Conservation (phyloP, 2,888 invertebrate genomes). For the Lepetodrilus schrolli region DNA sequence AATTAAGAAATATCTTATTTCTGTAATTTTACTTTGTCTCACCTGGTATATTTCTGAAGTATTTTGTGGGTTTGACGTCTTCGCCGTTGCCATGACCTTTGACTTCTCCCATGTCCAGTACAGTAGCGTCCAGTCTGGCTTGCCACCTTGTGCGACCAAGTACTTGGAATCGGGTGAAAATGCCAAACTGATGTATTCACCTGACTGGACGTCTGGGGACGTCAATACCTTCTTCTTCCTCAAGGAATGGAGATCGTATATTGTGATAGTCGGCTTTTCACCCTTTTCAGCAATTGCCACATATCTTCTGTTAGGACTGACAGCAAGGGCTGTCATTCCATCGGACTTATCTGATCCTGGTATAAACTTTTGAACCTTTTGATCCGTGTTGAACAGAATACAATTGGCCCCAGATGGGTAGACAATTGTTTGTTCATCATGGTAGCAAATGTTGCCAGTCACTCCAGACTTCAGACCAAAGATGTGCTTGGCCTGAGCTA, state of each 20-base stretch:
- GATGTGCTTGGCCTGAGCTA: conserved; percentile 73
- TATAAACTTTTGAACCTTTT: conserved; percentile 76
- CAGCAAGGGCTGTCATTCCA: conserved; percentile 75
- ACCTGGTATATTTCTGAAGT: conserved; percentile 81
- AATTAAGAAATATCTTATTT: too few relatives aligned
- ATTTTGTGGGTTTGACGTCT: conserved; percentile 78
- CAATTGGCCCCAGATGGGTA: conserved; percentile 76
- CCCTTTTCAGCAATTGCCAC: conserved; percentile 75
- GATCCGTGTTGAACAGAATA: conserved; percentile 76
- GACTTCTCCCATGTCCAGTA: conserved; percentile 89
- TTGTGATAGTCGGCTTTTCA: conserved; percentile 75
- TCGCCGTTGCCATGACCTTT: conserved; percentile 84
- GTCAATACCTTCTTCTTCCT: conserved; percentile 75
- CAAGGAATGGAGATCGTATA: conserved; percentile 76
- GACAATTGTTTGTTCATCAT: conserved; percentile 76
- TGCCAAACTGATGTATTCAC: conserved; percentile 83
- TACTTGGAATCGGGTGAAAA: conserved; percentile 90
- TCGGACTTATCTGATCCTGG: conserved; percentile 75
- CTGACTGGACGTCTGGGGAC: conserved; percentile 76
- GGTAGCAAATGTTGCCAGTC: conserved; percentile 73
- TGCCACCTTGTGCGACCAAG: conserved; percentile 86
- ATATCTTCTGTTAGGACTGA: conserved; percentile 75
- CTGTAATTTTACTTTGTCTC: too few relatives aligned
- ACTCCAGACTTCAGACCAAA: conserved; percentile 75
- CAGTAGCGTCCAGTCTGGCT: conserved; percentile 88